Evolutionary conservation across 1,140 invertebrate species (phyloP).

Genomic region (Zaprionus ornatus): DNA sequence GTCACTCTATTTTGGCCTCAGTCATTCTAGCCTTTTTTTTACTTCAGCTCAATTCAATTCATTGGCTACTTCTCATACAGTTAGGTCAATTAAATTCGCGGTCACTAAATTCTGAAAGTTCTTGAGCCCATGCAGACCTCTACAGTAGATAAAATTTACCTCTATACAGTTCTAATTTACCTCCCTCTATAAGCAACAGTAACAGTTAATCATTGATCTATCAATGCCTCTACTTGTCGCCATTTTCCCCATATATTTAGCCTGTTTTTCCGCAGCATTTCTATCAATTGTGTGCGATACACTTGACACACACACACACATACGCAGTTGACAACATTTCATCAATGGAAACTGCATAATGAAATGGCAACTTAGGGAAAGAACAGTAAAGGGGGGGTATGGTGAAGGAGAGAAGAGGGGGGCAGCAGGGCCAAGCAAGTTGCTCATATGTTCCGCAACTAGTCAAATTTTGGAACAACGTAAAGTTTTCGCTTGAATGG

Average conservation of each 20-base stretch:
- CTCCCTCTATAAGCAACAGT: too few species aligned
- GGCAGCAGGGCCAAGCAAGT: background rate
- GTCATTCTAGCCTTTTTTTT: too few species aligned
- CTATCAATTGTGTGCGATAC: constrained; percentile 2
- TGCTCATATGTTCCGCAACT: background rate
- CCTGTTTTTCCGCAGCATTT: background rate
- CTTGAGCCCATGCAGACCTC: too few species aligned
- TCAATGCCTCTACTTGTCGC: background rate
- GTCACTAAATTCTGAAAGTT: too few species aligned
- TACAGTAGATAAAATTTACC: too few species aligned
- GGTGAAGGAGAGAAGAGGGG: background rate
- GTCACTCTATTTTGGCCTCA: too few species aligned
- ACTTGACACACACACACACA: constrained; percentile 10
- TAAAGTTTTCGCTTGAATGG: constrained; percentile 21
- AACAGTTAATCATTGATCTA: too few species aligned
- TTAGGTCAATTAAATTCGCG: too few species aligned
- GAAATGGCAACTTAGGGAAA: constrained; percentile 13
- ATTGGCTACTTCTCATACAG: too few species aligned
- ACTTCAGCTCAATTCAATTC: too few species aligned
- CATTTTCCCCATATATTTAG: background rate
- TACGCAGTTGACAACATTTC: constrained; percentile 34
- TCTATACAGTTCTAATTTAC: too few species aligned
- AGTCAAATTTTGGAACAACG: constrained; percentile 16
- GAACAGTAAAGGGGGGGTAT: background rate
- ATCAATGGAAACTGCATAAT: constrained; percentile 50